phyloP scores from a whole-genome alignment of 2,888 invertebrate genomes.

The Aphidoletes aphidimyza region DNA sequence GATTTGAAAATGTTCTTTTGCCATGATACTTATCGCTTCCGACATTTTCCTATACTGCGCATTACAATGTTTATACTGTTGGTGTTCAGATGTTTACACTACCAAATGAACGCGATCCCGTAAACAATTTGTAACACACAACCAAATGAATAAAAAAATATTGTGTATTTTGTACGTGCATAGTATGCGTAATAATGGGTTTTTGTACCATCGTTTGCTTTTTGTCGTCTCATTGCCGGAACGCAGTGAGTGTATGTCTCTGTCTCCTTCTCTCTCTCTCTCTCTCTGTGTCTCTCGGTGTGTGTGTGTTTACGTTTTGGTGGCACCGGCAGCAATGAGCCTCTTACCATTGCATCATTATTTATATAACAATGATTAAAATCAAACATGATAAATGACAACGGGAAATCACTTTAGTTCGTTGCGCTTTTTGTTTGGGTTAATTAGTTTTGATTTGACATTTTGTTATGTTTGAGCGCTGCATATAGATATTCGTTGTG shows the following conservation, averaged over 20 bases:
- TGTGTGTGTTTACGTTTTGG: too few species aligned
- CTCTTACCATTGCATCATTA: neutral
- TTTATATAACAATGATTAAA: slow-evolving; percentile 51
- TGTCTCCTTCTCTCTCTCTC: too few species aligned
- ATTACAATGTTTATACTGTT: neutral
- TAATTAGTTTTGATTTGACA: slow-evolving; percentile 51
- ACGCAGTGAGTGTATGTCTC: too few species aligned
- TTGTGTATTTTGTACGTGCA: too few species aligned
- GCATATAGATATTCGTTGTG: too few species aligned
- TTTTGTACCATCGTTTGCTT: neutral
- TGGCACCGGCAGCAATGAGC: too few species aligned
- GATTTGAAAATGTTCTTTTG: slow-evolving; percentile 29
- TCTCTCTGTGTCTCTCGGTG: too few species aligned
- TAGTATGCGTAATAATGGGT: slow-evolving; percentile 42
- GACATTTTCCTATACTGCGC: slow-evolving; percentile 17
- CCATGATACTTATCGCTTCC: slow-evolving; percentile 44
- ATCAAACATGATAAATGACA: slow-evolving; percentile 49
- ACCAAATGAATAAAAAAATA: too few species aligned
- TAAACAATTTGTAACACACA: slow-evolving; percentile 49
- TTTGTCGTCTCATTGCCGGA: neutral
- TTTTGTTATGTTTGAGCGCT: neutral
- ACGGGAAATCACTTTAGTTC: slow-evolving; percentile 43
- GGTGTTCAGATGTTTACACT: neutral
- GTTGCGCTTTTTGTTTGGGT: slow-evolving; percentile 43
- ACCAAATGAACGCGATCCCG: slow-evolving; percentile 44